These are phyloP conservation scores for Malurus cyaneus DNA, from an alignment of 2,113 vertebrate genomes.

Conservation along the genomic window DNA sequence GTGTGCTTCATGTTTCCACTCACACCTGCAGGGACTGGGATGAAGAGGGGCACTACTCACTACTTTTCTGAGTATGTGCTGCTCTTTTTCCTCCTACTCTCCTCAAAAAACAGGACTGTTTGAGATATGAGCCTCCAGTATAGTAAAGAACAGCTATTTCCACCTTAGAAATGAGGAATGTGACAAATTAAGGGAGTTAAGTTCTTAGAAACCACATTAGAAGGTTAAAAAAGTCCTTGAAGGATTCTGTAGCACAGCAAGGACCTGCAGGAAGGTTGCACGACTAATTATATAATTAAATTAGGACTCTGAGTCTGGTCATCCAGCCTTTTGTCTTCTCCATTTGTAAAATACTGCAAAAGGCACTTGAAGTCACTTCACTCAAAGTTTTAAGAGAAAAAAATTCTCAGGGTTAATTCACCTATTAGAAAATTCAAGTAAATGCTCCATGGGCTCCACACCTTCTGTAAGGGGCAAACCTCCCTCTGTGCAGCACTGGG, in stretches of 20 bases:
- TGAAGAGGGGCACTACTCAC: neutral
- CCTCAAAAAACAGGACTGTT: neutral
- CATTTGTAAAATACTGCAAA: neutral
- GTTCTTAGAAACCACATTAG: neutral
- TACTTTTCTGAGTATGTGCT: neutral
- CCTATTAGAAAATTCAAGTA: neutral
- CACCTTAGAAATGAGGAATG: neutral
- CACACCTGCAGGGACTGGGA: fast-evolving
- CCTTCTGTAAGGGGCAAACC: neutral
- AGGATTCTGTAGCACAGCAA: neutral
- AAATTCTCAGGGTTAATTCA: neutral
- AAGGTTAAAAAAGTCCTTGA: fast-evolving
- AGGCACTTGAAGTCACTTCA: neutral
- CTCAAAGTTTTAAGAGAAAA: neutral
- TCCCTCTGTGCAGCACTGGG: neutral
- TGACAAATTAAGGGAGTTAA: neutral
- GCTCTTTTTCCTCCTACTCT: neutral
- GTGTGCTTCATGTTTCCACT: neutral
- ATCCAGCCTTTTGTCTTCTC: neutral
- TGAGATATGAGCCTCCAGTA: neutral
- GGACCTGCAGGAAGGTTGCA: neutral
- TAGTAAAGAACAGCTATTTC: neutral
- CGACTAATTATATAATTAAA: fast-evolving
- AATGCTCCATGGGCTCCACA: neutral
- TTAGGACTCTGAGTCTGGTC: neutral